Percentiles rank a stretch among this genome's conserved stretches.
Conservation (phyloP, 2,888 invertebrate genomes). For the Apomyelois bistriatella region DNA sequence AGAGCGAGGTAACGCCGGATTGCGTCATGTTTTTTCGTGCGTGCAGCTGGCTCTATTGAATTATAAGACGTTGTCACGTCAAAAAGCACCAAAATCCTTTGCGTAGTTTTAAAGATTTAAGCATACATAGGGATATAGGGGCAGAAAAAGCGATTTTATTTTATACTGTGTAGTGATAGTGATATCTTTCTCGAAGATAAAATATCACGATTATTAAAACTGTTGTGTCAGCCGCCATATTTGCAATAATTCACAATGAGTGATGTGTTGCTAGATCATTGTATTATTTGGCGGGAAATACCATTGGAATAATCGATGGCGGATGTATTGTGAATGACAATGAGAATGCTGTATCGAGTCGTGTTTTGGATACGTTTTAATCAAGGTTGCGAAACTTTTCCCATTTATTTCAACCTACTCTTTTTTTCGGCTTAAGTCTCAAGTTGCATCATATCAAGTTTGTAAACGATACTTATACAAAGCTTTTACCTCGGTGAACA, state of each 20-base stretch:
- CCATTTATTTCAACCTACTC: not conserved
- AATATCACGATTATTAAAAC: not conserved
- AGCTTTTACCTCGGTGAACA: too few relatives aligned
- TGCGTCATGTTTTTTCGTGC: too few relatives aligned
- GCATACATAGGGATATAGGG: too few relatives aligned
- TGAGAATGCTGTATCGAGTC: not conserved
- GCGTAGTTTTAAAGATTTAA: too few relatives aligned
- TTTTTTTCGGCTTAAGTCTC: not conserved
- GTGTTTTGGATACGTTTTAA: not conserved
- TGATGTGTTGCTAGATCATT: slow-evolving; percentile 4
- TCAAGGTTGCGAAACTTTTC: not conserved
- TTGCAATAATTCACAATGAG: slow-evolving; percentile 5
- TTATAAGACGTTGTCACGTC: too few relatives aligned
- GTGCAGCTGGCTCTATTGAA: too few relatives aligned
- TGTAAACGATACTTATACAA: too few relatives aligned
- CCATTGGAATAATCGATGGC: not conserved
- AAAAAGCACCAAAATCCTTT: too few relatives aligned
- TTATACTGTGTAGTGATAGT: too few relatives aligned
- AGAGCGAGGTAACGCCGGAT: too few relatives aligned
- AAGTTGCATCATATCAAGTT: too few relatives aligned
- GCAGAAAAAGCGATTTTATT: too few relatives aligned
- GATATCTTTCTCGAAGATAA: not conserved
- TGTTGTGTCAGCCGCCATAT: slow-evolving; percentile 6
- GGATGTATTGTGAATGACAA: not conserved
- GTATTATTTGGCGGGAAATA: not conserved